Percentiles rank a stretch among this genome's conserved stretches.
phyloP scores from a whole-genome alignment of 1,140 invertebrate species.

The Bathynomus jamesi region DNA sequence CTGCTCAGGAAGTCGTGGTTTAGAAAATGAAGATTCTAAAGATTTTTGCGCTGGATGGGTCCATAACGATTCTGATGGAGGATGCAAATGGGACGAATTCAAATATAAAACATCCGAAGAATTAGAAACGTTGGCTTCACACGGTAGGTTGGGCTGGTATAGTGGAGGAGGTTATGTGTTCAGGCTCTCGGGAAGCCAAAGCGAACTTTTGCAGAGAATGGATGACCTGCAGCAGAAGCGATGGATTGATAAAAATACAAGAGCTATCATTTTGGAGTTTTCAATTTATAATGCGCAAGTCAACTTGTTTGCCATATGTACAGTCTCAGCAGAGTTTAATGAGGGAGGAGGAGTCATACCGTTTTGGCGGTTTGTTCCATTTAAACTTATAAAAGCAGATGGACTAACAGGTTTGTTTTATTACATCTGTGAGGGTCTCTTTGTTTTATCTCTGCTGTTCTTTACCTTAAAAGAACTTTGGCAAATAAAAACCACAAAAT shows the following conservation, averaged over 20 bases:
- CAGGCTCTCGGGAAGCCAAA: conserved; percentile 1
- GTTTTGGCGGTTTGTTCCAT: conserved; percentile 3
- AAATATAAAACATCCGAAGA: conserved; percentile 12
- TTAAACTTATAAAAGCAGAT: conserved; percentile 5
- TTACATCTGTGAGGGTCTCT: conserved; percentile 3
- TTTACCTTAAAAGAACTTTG: conserved; percentile 13
- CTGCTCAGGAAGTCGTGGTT: conserved; percentile 11
- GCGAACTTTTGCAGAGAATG: conserved; percentile 7
- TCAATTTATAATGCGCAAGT: conserved; percentile 39
- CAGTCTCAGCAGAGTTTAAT: conserved; percentile 40
- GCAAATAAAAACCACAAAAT: conserved; percentile 13
- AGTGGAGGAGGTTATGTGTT: conserved; percentile 31
- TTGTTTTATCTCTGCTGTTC: conserved; percentile 9
- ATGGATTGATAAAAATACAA: conserved; percentile 29
- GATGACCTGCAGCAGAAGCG: conserved; percentile 7
- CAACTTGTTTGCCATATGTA: conserved; percentile 25
- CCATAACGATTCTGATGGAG: neutral
- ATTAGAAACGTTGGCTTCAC: conserved; percentile 9
- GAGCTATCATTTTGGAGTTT: conserved; percentile 27
- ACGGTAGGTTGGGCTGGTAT: conserved; percentile 20
- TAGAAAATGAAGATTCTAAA: conserved; percentile 11
- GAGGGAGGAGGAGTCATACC: conserved; percentile 11
- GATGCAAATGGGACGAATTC: conserved; percentile 18
- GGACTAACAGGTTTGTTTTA: neutral
- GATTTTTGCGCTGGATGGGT: conserved; percentile 23